Conservation (phyloP, 1,140 invertebrate genomes). For the Drosophila navojoa region DNA sequence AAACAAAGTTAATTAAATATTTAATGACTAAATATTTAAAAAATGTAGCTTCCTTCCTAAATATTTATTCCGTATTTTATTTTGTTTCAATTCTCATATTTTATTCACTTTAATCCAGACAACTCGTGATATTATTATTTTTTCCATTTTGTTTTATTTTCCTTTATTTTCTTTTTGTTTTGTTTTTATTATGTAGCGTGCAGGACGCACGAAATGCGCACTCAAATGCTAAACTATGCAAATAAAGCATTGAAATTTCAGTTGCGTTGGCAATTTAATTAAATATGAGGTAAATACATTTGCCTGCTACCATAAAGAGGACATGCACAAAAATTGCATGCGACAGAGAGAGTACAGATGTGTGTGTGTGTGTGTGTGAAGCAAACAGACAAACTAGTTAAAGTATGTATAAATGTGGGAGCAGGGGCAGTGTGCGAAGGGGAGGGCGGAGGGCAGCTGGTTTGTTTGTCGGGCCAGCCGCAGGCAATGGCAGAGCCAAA, state of each 20-base stretch:
- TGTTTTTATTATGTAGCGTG: constrained; percentile 1
- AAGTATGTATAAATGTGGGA: constrained; percentile 44
- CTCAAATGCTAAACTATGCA: constrained; percentile 63
- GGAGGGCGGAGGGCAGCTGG: constrained; percentile 4
- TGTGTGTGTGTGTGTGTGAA: constrained; percentile 10
- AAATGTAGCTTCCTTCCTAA: too few relatives aligned
- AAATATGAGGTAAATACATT: constrained; percentile 77
- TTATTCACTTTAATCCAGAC: neutral
- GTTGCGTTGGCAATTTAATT: constrained; percentile 73
- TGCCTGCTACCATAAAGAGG: constrained; percentile 53
- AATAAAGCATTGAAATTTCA: constrained; percentile 70
- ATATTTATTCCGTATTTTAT: too few relatives aligned
- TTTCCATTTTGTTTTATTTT: too few relatives aligned
- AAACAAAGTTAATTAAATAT: too few relatives aligned
- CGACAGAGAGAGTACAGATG: too few relatives aligned
- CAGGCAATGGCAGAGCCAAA: constrained; percentile 28
- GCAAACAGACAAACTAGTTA: constrained; percentile 75
- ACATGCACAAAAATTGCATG: constrained; percentile 76
- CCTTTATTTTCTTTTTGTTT: neutral
- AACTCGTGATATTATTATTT: neutral
- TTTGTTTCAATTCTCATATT: too few relatives aligned
- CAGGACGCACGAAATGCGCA: constrained; percentile 12
- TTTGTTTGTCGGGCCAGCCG: constrained; percentile 58
- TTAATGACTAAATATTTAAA: too few relatives aligned
- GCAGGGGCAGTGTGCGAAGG: neutral